Evolutionary conservation across 2,888 invertebrate genomes (phyloP).

Genomic region (Hyppa rectilinea): DNA sequence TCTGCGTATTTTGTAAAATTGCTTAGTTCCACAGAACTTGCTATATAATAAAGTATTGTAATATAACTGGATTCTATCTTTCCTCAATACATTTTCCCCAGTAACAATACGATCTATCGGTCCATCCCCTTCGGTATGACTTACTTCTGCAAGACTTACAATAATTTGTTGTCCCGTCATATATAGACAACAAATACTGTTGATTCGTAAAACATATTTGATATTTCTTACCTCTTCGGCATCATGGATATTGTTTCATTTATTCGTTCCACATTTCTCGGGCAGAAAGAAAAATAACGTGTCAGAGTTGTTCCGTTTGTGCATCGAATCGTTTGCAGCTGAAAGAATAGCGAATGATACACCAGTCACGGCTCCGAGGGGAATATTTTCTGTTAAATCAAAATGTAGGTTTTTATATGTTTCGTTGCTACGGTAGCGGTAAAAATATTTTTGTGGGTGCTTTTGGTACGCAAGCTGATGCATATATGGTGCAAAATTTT

Average conservation of each 20-base stretch:
- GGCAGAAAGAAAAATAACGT: constrained; percentile 47
- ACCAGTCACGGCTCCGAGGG: constrained; percentile 22
- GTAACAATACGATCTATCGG: background rate
- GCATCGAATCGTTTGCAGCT: constrained; percentile 56
- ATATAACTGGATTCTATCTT: background rate
- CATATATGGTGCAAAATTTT: background rate
- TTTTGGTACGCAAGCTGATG: constrained; percentile 7
- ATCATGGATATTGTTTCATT: constrained; percentile 41
- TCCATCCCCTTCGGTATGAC: constrained; percentile 9
- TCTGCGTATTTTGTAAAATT: background rate
- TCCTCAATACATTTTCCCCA: background rate
- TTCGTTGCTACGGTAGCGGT: constrained; percentile 4
- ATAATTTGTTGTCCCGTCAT: constrained; percentile 3
- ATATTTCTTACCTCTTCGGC: constrained; percentile 28
- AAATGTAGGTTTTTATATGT: constrained; percentile 39
- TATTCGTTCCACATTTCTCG: constrained; percentile 43
- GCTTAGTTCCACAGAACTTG: background rate
- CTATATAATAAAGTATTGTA: too few species aligned
- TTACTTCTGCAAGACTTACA: constrained; percentile 7
- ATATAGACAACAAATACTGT: constrained; percentile 11
- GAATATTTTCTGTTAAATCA: constrained; percentile 38
- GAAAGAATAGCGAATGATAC: constrained; percentile 51
- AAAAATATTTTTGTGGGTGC: background rate
- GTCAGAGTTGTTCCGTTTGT: constrained; percentile 56
- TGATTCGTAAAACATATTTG: constrained; percentile 24